phyloP scores from a whole-genome alignment of 2,113 vertebrate species.

The Eublepharis macularius region DNA sequence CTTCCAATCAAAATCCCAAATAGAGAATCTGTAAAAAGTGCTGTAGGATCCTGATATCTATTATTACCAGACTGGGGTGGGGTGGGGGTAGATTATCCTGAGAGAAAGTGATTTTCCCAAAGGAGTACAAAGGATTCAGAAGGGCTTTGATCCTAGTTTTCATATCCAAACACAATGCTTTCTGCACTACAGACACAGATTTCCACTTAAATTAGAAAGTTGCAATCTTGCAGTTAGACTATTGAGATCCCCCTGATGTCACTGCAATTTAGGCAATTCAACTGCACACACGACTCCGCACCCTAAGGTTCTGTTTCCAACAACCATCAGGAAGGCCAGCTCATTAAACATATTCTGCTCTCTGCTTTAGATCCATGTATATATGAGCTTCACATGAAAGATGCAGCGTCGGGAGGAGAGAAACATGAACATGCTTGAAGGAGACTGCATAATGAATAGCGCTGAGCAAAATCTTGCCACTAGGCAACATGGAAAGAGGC shows the following conservation, averaged over 20 bases:
- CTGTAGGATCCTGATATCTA: neutral
- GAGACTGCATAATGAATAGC: neutral
- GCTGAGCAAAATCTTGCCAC: neutral
- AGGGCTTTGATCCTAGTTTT: neutral
- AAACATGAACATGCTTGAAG: slow-evolving; percentile 7
- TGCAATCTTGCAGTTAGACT: neutral
- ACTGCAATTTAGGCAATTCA: slow-evolving; percentile 6
- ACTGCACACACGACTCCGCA: neutral
- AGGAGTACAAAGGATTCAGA: neutral
- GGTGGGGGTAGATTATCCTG: neutral
- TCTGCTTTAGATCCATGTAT: neutral
- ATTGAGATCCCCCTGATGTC: neutral
- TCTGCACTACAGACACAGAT: too few relatives aligned
- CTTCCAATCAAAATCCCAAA: neutral
- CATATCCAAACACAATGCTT: neutral
- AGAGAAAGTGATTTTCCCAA: neutral
- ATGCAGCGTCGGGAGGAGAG: slow-evolving; percentile 14
- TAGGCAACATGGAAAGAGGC: neutral
- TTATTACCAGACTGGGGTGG: neutral
- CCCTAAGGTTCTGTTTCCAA: neutral
- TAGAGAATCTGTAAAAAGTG: neutral
- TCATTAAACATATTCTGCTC: neutral
- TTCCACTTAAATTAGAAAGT: neutral
- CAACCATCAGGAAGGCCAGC: neutral
- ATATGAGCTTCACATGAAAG: slow-evolving; percentile 25